A percentile compares a stretch with the other conserved stretches of the same genome.
Evolutionary conservation across 2,888 invertebrate species (phyloP).

Genomic region (Protodeltote pygarga): DNA sequence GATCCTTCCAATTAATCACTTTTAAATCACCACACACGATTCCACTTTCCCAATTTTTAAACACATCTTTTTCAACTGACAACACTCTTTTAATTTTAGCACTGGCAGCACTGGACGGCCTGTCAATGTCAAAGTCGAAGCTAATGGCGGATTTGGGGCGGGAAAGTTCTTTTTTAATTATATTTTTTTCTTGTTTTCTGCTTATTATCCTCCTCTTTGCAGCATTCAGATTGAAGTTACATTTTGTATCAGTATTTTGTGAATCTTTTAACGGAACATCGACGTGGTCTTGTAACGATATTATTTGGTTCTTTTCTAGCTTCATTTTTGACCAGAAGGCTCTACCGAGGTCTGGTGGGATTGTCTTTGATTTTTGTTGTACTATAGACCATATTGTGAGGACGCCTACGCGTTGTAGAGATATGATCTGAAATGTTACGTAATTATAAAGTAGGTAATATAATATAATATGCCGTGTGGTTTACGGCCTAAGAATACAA

Average conservation of each 20-base stretch:
- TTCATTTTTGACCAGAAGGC: conserved; percentile 77
- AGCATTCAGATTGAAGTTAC: conserved; percentile 68
- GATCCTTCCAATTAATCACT: conserved; percentile 61
- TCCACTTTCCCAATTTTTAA: conserved; percentile 66
- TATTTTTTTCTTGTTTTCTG: conserved; percentile 62
- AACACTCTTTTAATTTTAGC: conserved; percentile 51
- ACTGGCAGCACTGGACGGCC: conserved; percentile 69
- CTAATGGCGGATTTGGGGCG: conserved; percentile 64
- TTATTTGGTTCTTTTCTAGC: conserved; percentile 67
- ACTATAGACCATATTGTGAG: conserved; percentile 76
- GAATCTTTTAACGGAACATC: conserved; percentile 45
- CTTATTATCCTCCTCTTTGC: conserved; percentile 68
- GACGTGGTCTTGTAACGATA: conserved; percentile 63
- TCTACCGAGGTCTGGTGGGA: conserved; percentile 67
- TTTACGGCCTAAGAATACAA: not conserved
- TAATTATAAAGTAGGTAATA: not conserved
- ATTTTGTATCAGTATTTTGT: conserved; percentile 21
- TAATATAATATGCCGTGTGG: too few relatives aligned
- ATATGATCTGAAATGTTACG: conserved; percentile 63
- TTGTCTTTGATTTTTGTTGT: conserved; percentile 64
- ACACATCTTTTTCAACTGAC: conserved; percentile 54
- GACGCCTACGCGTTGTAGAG: conserved; percentile 71
- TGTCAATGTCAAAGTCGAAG: conserved; percentile 61
- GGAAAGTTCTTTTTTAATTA: conserved; percentile 50
- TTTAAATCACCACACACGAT: conserved; percentile 73